Percentiles rank a stretch among this genome's conserved stretches.
phyloP scores from a whole-genome alignment of 1,140 invertebrate species.

The Colletes latitarsis region DNA sequence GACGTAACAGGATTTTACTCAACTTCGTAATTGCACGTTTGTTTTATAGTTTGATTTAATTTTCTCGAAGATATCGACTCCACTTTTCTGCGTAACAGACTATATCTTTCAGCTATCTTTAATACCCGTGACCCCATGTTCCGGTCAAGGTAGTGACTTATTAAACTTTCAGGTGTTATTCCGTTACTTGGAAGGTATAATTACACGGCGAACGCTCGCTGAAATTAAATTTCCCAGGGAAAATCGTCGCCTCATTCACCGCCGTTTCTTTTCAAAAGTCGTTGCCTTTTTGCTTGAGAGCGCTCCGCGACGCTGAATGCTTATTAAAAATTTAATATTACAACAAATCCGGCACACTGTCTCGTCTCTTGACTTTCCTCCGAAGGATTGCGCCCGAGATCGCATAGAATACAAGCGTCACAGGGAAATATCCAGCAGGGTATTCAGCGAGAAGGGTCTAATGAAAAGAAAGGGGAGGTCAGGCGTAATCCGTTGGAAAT shows the following conservation, averaged over 20 bases:
- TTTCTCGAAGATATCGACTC: no score
- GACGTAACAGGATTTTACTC: no score
- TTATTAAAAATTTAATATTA: constrained; percentile 50
- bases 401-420: constrained; percentile 7
- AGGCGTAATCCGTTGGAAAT: constrained; percentile 64
- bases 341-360: constrained; percentile 25
- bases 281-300: not conserved
- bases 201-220: constrained; percentile 48
- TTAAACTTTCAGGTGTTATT: constrained; percentile 56
- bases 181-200: constrained; percentile 56
- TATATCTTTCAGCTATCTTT: not conserved
- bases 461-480: constrained; percentile 19
- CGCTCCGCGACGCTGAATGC: not conserved
- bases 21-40: no score
- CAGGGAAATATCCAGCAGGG: constrained; percentile 26
- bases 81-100: no score
- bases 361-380: not conserved
- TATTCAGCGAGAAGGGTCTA: constrained; percentile 4
- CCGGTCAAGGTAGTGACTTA: constrained; percentile 46
- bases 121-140: constrained; percentile 17
- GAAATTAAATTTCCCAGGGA: constrained; percentile 48
- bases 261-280: not conserved
- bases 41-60: no score
- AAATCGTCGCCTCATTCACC: not conserved
- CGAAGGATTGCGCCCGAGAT: not conserved